Conservation (phyloP, 2,797 vertebrate species). For the Pelochelys cantorii region DNA sequence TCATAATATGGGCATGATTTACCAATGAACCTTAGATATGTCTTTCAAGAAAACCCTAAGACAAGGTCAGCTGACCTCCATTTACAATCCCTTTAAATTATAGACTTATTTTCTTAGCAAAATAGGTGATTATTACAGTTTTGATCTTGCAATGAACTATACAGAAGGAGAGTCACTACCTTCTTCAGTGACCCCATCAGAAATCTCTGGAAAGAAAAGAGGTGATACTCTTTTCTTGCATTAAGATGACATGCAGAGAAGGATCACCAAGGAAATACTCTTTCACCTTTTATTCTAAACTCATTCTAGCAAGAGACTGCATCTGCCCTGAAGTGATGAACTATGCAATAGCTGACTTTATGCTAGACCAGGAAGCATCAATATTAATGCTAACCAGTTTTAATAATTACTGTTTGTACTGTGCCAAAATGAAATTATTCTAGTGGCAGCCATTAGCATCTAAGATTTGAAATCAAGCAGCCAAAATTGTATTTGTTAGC, state of each 20-base stretch:
- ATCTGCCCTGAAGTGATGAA: not conserved
- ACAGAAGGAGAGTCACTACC: not conserved
- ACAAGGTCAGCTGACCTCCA: not conserved
- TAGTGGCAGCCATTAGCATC: conserved; percentile 22
- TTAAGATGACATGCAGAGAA: not conserved
- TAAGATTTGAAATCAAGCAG: conserved; percentile 16
- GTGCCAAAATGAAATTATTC: conserved; percentile 44
- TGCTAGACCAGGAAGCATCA: not conserved
- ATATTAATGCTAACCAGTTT: conserved; percentile 4
- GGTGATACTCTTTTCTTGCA: not conserved
- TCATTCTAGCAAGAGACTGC: not conserved
- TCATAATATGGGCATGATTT: not conserved
- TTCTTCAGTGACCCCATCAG: conserved; percentile 24
- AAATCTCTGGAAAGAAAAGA: conserved; percentile 2
- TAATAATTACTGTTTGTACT: conserved; percentile 11
- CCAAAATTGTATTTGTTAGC: not conserved
- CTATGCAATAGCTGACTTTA: not conserved
- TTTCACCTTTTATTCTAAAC: not conserved
- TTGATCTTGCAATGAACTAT: conserved; percentile 35
- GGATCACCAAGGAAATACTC: not conserved
- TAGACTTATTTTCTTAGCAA: not conserved
- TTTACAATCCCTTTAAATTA: not conserved
- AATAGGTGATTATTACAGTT: conserved; percentile 1
- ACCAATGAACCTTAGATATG: not conserved
- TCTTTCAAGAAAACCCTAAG: conserved; percentile 18